Conservation (phyloP, 2,113 vertebrate genomes). For the Psophia crepitans region DNA sequence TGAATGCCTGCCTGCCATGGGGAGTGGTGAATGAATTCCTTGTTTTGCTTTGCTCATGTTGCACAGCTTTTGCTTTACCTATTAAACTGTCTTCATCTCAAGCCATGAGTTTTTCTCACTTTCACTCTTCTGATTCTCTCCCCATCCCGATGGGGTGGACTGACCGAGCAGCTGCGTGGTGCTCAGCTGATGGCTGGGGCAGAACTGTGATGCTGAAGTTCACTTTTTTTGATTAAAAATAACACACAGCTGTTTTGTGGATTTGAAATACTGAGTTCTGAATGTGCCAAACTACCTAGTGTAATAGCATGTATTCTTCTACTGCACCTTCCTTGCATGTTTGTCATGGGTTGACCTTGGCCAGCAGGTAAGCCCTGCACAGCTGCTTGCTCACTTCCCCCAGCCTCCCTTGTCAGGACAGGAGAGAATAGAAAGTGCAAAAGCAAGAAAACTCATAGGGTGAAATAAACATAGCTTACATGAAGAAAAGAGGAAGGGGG, state of each 20-base stretch:
- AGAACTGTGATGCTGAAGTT: too few relatives aligned
- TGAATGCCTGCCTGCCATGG: too few relatives aligned
- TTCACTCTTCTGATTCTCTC: too few relatives aligned
- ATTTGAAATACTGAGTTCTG: neutral
- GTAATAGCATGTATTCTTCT: neutral
- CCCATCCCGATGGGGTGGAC: too few relatives aligned
- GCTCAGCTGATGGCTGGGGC: too few relatives aligned
- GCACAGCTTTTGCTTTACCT: too few relatives aligned
- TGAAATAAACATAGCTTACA: neutral
- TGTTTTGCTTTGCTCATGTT: too few relatives aligned
- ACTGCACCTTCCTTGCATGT: neutral
- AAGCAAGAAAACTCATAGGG: neutral
- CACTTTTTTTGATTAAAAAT: neutral
- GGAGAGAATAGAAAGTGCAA: neutral
- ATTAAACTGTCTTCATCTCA: too few relatives aligned
- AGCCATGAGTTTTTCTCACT: too few relatives aligned
- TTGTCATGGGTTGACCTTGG: neutral
- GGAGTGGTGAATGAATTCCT: too few relatives aligned
- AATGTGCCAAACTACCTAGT: neutral
- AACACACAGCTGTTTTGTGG: neutral
- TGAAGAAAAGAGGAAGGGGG: neutral
- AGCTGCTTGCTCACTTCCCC: neutral
- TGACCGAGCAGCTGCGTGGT: too few relatives aligned
- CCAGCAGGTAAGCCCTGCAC: neutral
- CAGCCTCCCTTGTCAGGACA: accelerated